phyloP scores from a whole-genome alignment of 2,113 vertebrate genomes.

The Delphinapterus leucas region DNA sequence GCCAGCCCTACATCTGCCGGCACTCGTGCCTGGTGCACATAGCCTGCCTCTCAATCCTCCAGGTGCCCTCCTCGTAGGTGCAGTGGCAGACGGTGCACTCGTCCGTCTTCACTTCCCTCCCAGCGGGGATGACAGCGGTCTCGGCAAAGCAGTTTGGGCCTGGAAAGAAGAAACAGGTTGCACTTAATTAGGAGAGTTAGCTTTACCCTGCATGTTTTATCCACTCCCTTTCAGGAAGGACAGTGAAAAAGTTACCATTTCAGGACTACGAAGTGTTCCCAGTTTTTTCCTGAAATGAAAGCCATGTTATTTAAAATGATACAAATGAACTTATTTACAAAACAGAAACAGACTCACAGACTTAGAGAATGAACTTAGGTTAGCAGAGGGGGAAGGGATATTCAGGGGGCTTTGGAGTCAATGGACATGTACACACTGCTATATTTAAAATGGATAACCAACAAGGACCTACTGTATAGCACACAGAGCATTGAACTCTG shows the following conservation, averaged over 20 bases:
- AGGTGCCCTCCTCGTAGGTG: constrained; percentile 97
- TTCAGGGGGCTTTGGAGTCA: too few relatives aligned
- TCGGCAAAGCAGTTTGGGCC: constrained; percentile 98
- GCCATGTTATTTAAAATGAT: background rate
- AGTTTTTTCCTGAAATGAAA: background rate
- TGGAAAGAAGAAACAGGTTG: constrained; percentile 76
- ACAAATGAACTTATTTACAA: too few relatives aligned
- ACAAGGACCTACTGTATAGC: too few relatives aligned
- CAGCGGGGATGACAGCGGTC: constrained; percentile 94
- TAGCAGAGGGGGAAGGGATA: too few relatives aligned
- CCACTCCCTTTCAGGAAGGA: background rate
- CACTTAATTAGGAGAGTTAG: background rate
- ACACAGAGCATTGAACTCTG: too few relatives aligned
- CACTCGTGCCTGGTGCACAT: constrained; percentile 98
- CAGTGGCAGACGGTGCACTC: constrained; percentile 99
- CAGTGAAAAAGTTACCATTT: background rate
- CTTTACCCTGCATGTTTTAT: rapidly evolving
- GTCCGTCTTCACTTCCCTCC: constrained; percentile 95
- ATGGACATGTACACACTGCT: too few relatives aligned
- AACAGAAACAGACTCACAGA: too few relatives aligned
- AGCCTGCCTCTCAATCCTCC: constrained; percentile 96
- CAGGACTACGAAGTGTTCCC: background rate
- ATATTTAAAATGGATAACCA: too few relatives aligned
- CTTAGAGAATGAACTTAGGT: too few relatives aligned
- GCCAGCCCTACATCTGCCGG: constrained; percentile 88